Percentiles rank a stretch among this genome's conserved stretches.
Evolutionary conservation across 2,888 invertebrate genomes (phyloP).

Genomic region (Cheilosia vernalis): DNA sequence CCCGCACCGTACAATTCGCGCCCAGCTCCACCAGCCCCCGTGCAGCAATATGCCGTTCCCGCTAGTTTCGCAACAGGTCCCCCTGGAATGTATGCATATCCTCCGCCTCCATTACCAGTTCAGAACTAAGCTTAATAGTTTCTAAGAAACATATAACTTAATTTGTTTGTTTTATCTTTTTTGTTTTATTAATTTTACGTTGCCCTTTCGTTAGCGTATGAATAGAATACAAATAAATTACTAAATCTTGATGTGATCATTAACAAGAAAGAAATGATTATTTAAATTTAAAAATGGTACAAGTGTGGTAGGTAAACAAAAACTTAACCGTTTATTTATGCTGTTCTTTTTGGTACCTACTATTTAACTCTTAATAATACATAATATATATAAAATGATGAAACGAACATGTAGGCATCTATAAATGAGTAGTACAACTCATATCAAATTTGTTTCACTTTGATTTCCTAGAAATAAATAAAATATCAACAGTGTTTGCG

Average conservation of each 20-base stretch:
- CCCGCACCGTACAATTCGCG: constrained; percentile 39
- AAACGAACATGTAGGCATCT: constrained; percentile 29
- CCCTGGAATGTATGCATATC: constrained; percentile 81
- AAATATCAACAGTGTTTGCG: constrained; percentile 6
- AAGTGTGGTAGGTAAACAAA: constrained; percentile 52
- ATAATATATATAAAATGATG: background rate
- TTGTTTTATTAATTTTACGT: constrained; percentile 33
- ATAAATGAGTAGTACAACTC: constrained; percentile 20
- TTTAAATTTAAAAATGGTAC: constrained; percentile 47
- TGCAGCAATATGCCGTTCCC: constrained; percentile 81
- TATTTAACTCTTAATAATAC: constrained; percentile 30
- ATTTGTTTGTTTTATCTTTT: constrained; percentile 22
- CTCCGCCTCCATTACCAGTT: constrained; percentile 83
- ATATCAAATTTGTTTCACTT: constrained; percentile 42
- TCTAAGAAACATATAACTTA: constrained; percentile 32
- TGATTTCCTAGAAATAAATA: constrained; percentile 60
- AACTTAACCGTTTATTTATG: constrained; percentile 28
- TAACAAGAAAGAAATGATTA: constrained; percentile 35
- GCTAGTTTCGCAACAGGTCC: constrained; percentile 76
- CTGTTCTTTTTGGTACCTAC: constrained; percentile 45
- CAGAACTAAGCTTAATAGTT: constrained; percentile 79
- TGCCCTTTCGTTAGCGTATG: constrained; percentile 38
- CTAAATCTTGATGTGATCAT: constrained; percentile 66
- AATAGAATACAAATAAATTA: constrained; percentile 51
- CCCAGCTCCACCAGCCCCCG: constrained; percentile 72